Evolutionary conservation across 2,888 invertebrate genomes (phyloP).

Genomic region (Mycalesis mineus): DNA sequence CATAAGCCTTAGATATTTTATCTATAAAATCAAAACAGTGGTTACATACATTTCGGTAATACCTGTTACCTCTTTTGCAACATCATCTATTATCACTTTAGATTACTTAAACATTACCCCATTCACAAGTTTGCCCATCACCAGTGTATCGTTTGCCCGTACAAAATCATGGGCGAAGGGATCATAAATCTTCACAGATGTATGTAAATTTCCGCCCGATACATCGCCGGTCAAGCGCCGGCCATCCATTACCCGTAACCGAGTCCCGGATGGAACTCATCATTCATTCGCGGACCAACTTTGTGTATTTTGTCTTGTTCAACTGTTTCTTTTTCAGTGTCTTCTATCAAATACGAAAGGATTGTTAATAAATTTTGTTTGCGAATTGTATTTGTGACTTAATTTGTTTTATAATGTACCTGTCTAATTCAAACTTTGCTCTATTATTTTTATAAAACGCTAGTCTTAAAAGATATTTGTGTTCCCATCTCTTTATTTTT

Average conservation of each 20-base stretch:
- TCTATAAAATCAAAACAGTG: too few relatives aligned
- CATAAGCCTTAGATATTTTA: too few relatives aligned
- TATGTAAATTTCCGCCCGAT: conserved; percentile 65
- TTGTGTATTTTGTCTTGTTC: conserved; percentile 26
- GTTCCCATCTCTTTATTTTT: too few relatives aligned
- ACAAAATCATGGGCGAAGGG: conserved; percentile 41
- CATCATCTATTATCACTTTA: neutral
- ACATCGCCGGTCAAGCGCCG: conserved; percentile 56
- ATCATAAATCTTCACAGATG: conserved; percentile 62
- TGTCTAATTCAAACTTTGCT: too few relatives aligned
- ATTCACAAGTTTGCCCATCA: conserved; percentile 37
- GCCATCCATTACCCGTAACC: conserved; percentile 41
- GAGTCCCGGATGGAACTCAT: conserved; percentile 30
- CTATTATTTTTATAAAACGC: too few relatives aligned
- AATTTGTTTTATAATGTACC: too few relatives aligned
- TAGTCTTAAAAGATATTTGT: too few relatives aligned
- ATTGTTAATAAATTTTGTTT: too few relatives aligned
- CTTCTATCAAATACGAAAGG: neutral
- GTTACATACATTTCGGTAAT: too few relatives aligned
- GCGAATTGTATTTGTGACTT: too few relatives aligned
- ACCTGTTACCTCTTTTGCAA: too few relatives aligned
- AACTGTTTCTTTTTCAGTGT: conserved; percentile 19
- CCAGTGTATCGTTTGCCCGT: conserved; percentile 31
- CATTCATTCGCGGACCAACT: conserved; percentile 39
- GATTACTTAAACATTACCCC: neutral